phyloP scores from a whole-genome alignment of 1,140 invertebrate species.

The Drosophila biarmipes region DNA sequence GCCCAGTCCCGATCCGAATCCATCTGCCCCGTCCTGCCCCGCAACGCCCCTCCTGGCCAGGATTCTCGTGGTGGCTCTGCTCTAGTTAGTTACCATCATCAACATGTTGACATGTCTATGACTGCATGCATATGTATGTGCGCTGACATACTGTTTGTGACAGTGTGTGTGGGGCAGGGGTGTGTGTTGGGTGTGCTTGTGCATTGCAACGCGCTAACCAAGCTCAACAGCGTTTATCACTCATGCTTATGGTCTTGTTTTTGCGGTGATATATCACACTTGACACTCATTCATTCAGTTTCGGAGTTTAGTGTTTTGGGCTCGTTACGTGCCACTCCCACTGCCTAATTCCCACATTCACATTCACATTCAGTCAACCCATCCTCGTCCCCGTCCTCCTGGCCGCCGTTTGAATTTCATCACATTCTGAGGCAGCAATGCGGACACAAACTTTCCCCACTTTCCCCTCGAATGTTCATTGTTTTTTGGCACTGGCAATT shows the following conservation, averaged over 20 bases:
- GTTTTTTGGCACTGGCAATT: constrained; percentile 44
- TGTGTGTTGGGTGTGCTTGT: constrained; percentile 20
- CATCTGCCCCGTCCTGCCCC: constrained; percentile 15
- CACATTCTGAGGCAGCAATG: constrained; percentile 42
- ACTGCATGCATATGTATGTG: constrained; percentile 56
- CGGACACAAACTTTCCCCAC: constrained; percentile 20
- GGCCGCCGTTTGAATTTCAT: constrained; percentile 75
- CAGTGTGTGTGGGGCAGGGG: constrained; percentile 15
- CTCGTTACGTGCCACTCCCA: constrained; percentile 51
- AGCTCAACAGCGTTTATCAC: constrained; percentile 82
- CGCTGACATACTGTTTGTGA: constrained; percentile 32
- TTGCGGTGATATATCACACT: constrained; percentile 84
- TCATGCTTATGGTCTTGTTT: constrained; percentile 83
- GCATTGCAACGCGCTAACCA: constrained; percentile 60
- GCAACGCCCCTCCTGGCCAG: constrained; percentile 40
- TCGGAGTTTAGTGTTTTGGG: constrained; percentile 75
- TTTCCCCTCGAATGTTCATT: constrained; percentile 11
- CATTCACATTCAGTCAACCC: too few species aligned
- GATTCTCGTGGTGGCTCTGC: constrained; percentile 51
- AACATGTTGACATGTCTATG: constrained; percentile 83
- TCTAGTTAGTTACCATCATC: constrained; percentile 81
- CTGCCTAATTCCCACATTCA: constrained; percentile 9
- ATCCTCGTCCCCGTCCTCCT: not conserved
- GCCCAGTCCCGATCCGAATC: constrained; percentile 4
- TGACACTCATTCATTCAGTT: constrained; percentile 84